phyloP scores from a whole-genome alignment of 2,888 invertebrate genomes.

The Cylloceria caligata region DNA sequence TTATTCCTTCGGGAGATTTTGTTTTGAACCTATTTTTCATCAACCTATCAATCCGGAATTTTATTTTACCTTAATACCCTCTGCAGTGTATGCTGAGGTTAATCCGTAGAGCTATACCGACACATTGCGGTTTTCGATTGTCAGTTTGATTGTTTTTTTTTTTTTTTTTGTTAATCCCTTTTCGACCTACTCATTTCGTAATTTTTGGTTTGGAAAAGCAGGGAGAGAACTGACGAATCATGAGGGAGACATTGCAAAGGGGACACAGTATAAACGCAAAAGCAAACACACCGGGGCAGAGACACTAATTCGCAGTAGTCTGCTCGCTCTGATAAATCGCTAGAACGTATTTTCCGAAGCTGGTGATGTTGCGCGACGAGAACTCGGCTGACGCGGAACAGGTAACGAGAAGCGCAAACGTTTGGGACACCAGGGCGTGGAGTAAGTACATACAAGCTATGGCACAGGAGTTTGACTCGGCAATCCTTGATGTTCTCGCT shows the following conservation, averaged over 20 bases:
- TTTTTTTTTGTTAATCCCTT: slow-evolving; percentile 11
- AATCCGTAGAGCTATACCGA: slow-evolving; percentile 14
- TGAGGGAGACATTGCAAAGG: slow-evolving; percentile 45
- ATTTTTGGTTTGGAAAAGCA: slow-evolving; percentile 27
- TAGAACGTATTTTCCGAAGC: slow-evolving; percentile 76
- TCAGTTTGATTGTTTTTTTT: slow-evolving; percentile 30
- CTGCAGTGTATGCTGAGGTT: background rate
- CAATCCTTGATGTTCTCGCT: slow-evolving; percentile 54
- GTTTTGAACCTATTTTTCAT: background rate
- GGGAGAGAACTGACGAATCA: slow-evolving; percentile 20
- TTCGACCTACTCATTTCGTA: background rate
- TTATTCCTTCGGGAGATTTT: no score
- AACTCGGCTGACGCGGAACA: slow-evolving; percentile 56
- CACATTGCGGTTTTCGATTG: slow-evolving; percentile 37
- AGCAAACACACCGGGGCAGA: slow-evolving; percentile 69
- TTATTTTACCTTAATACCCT: background rate
- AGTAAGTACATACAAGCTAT: slow-evolving; percentile 58
- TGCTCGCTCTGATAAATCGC: slow-evolving; percentile 78
- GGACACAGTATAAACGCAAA: slow-evolving; percentile 62
- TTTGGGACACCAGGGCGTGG: slow-evolving; percentile 68
- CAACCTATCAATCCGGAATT: background rate
- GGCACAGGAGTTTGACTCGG: slow-evolving; percentile 49
- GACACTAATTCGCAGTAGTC: slow-evolving; percentile 77
- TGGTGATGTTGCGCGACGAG: slow-evolving; percentile 50
- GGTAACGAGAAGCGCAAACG: slow-evolving; percentile 76